Evolutionary conservation across 2,113 vertebrate species (phyloP).

Genomic region (Pomatorhinus ruficollis): DNA sequence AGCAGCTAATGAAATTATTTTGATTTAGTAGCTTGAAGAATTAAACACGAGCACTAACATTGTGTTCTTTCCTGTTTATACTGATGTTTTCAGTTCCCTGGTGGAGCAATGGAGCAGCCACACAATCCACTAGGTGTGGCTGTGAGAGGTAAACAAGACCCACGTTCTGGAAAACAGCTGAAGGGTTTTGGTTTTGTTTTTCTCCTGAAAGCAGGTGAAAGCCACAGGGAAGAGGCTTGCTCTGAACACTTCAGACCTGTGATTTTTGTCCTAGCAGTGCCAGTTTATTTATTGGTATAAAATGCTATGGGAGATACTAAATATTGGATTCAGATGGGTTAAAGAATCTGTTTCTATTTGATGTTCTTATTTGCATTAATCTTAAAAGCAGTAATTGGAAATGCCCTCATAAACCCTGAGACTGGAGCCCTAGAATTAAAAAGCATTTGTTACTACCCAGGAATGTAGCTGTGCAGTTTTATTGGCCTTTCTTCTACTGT

Average conservation of each 20-base stretch:
- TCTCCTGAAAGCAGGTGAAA: background rate
- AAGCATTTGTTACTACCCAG: background rate
- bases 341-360: background rate
- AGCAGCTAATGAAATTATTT: conserved; percentile 1
- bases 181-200: background rate
- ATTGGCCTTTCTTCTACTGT: conserved; percentile 47
- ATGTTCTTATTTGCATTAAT: conserved; percentile 4
- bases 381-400: conserved; percentile 1
- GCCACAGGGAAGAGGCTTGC: background rate
- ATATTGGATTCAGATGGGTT: background rate
- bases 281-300: background rate
- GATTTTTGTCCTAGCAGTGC: background rate
- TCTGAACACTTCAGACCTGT: background rate
- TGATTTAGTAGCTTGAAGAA: conserved; percentile 27
- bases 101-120: background rate
- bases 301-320: background rate
- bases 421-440: conserved; percentile 7
- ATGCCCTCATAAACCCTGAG: conserved; percentile 6
- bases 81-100: background rate
- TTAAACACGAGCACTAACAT: background rate
- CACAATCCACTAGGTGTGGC: background rate
- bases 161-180: background rate
- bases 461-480: conserved; percentile 26
- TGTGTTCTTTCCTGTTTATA: background rate
- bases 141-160: background rate